phyloP scores from a whole-genome alignment of 2,888 invertebrate species.

The Elegia similella region DNA sequence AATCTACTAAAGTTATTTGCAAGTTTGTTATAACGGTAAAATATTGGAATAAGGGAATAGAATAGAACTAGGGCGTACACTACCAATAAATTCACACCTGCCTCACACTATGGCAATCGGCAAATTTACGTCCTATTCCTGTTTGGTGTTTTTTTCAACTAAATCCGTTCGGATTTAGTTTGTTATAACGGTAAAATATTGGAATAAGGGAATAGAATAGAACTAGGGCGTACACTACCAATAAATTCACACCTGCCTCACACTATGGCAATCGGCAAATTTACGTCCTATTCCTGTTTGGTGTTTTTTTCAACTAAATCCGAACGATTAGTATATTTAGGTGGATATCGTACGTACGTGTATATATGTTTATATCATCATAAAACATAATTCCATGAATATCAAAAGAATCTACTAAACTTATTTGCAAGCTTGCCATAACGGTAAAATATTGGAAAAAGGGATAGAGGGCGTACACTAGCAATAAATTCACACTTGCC shows the following conservation, averaged over 20 bases:
- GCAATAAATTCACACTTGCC: slow-evolving; percentile 29
- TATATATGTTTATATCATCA: no score
- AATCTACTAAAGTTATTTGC: no score
- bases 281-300: no score
- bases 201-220: not conserved
- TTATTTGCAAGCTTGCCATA: not conserved
- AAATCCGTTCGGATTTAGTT: no score
- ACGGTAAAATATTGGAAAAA: not conserved
- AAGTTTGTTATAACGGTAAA: not conserved
- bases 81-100: slow-evolving; percentile 29
- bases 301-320: no score
- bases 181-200: not conserved
- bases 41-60: not conserved
- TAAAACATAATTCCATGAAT: no score
- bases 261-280: slow-evolving; percentile 20
- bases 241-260: slow-evolving; percentile 28
- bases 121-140: no score
- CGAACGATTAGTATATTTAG: no score
- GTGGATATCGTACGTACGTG: no score
- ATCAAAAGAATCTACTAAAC: not conserved
- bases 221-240: slow-evolving; percentile 3
- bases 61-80: not conserved
- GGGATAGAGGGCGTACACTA: not conserved
- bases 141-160: no score
- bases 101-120: slow-evolving; percentile 22